phyloP scores from a whole-genome alignment of 1,140 invertebrate genomes.

The Bombyx mandarina region DNA sequence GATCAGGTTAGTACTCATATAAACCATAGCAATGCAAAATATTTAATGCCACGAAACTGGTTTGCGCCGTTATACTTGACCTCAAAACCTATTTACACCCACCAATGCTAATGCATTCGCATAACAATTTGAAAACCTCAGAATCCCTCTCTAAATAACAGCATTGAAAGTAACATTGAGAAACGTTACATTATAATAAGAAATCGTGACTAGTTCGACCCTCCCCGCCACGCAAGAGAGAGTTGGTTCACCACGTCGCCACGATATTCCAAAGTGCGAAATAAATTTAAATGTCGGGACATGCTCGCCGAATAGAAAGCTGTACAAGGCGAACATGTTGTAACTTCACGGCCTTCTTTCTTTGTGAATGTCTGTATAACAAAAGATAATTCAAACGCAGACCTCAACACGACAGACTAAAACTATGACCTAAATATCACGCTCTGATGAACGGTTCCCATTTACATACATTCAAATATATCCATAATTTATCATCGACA shows the following conservation, averaged over 20 bases:
- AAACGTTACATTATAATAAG: slow-evolving; percentile 36
- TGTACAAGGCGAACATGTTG: slow-evolving; percentile 64
- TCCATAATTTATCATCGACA: slow-evolving; percentile 10
- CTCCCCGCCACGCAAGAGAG: slow-evolving; percentile 61
- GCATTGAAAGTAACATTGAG: slow-evolving; percentile 40
- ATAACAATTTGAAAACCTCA: slow-evolving; percentile 24
- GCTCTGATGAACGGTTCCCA: slow-evolving; percentile 40
- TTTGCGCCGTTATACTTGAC: slow-evolving; percentile 54
- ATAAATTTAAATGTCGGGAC: slow-evolving; percentile 68
- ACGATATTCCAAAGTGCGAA: slow-evolving; percentile 55
- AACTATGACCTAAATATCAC: slow-evolving; percentile 53
- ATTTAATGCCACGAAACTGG: slow-evolving; percentile 28
- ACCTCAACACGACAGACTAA: slow-evolving; percentile 37
- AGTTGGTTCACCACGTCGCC: slow-evolving; percentile 38
- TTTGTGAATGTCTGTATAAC: slow-evolving; percentile 37
- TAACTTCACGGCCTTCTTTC: slow-evolving; percentile 63
- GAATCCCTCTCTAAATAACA: slow-evolving; percentile 20
- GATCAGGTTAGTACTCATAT: slow-evolving; percentile 77
- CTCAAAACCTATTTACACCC: slow-evolving; percentile 31
- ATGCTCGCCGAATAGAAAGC: slow-evolving; percentile 66
- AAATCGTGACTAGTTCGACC: slow-evolving; percentile 54
- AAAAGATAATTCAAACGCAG: slow-evolving; percentile 52
- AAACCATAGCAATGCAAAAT: slow-evolving; percentile 8
- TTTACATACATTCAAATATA: slow-evolving; percentile 5
- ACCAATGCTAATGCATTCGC: slow-evolving; percentile 22